Evolutionary conservation across 2,113 vertebrate species (phyloP).

Genomic region (Cheilinus undulatus): DNA sequence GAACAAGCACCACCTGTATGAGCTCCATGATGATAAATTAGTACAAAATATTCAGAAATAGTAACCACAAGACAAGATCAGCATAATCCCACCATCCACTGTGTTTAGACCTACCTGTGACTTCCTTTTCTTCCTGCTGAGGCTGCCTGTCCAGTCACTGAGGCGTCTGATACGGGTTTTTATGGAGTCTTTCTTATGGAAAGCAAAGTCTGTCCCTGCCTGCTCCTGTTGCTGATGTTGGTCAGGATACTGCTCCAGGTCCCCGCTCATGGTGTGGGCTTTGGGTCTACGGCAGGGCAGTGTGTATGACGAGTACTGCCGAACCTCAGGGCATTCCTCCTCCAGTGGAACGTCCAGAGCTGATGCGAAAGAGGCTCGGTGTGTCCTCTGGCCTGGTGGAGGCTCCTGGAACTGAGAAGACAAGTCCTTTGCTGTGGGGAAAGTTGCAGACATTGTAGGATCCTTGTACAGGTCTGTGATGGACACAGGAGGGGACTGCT

Average conservation of each 20-base stretch:
- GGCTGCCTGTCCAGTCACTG: conserved; percentile 97
- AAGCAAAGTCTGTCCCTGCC: conserved; percentile 77
- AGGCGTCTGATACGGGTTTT: conserved; percentile 92
- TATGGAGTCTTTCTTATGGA: conserved; percentile 89
- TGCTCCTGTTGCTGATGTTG: conserved; percentile 54
- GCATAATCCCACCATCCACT: neutral
- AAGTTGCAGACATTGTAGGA: conserved; percentile 81
- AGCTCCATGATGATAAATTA: conserved; percentile 9
- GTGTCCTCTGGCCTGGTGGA: conserved; percentile 70
- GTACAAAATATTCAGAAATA: neutral
- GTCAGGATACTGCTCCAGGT: conserved; percentile 49
- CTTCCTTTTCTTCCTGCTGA: conserved; percentile 93
- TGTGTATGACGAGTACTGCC: conserved; percentile 91
- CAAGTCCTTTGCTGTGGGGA: conserved; percentile 81
- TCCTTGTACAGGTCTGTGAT: conserved; percentile 88
- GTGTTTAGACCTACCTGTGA: conserved; percentile 84
- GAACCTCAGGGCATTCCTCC: conserved; percentile 83
- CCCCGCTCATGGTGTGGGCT: conserved; percentile 68
- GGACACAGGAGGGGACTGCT: conserved; percentile 86
- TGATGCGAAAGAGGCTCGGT: conserved; percentile 89
- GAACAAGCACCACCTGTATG: conserved; percentile 11
- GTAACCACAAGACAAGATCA: neutral
- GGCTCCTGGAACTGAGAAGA: conserved; percentile 76
- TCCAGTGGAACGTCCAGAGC: conserved; percentile 88
- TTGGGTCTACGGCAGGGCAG: conserved; percentile 91